Percentiles rank a stretch among this genome's conserved stretches.
Evolutionary conservation across 2,797 vertebrate genomes (phyloP).

Genomic region (Mionectes olivaceus): DNA sequence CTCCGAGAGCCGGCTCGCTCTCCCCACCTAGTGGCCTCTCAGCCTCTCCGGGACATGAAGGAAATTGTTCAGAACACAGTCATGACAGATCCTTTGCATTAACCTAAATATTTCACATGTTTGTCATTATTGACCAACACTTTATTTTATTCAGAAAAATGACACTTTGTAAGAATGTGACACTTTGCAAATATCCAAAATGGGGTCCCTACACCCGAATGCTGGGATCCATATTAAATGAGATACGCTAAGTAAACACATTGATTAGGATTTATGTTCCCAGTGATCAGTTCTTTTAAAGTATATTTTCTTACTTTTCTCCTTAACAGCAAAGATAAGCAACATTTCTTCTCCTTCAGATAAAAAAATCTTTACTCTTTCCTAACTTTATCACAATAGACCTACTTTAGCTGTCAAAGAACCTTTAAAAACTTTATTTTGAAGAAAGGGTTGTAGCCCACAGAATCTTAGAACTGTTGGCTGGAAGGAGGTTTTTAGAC

Average conservation of each 20-base stretch:
- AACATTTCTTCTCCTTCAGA: background rate
- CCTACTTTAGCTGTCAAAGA: background rate
- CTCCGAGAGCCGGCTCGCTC: conserved; percentile 43
- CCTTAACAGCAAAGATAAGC: background rate
- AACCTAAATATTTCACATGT: rapidly evolving
- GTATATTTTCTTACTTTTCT: background rate
- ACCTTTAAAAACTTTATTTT: background rate
- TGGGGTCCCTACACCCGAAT: background rate
- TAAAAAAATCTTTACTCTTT: background rate
- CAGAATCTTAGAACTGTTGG: background rate
- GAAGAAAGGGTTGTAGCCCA: background rate
- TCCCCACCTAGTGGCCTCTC: conserved; percentile 73
- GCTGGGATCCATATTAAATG: background rate
- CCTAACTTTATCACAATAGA: background rate
- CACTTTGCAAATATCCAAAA: background rate
- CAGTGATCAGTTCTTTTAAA: background rate
- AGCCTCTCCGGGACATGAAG: background rate
- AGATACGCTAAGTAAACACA: background rate
- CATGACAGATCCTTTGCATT: background rate
- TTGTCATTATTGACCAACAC: background rate
- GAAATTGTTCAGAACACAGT: background rate
- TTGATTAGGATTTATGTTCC: background rate
- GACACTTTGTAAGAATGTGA: background rate
- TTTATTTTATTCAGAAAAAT: background rate
- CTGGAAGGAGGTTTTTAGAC: background rate